Base-by-base conservation (phyloP, 2,797 vertebrate species). In the Orientallactaga sibirica region DNA sequence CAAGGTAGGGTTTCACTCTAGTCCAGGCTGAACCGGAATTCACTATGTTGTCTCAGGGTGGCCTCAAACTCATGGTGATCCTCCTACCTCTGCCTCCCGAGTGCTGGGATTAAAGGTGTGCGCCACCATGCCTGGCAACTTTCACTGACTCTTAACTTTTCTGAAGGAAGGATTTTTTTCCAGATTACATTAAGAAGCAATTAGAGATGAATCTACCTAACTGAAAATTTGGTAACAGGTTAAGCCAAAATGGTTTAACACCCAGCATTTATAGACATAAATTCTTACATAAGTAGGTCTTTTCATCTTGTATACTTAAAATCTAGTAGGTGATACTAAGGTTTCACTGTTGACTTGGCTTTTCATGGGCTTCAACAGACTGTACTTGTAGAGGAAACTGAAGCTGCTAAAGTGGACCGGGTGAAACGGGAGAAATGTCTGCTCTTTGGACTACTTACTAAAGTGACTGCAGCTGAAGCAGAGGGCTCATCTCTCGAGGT, bases 371-470 rank as follows among this genome's bases (percentile, higher is more conserved):
- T 96, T 91, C 95, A 76, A 82, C 89, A 98, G 98, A 96, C 27
- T 0, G 95, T 91, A 37, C 92, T 96, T 85, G 61, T 93, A 7
- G 96, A 98, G 20, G 99, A 99, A 97, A 96, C 97, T 16, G 95
- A 27, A 88, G 98, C 97, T 90, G 97, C 97, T 12, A 98, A 97
- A 91, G 88, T 97, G 1, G 98, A 99, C 91, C 98, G 99, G 71
- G 87, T 99, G 64, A 99, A 98, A 94, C 92, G 94, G 73, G 99
- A 99, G 97, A 98, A 92, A 0, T 61, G 10, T 5, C 55, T 98
- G 55, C 98, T 98, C 66, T 96, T 97, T 24, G 86, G 93, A 70
- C 98, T 98, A 95, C 97, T 95, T 3, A 76, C 96, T 55, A 96
- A 73, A 64, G 94, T 97, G 81, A 97, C 98, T 75, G 33, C 0